These are phyloP conservation scores for Drosophila equinoxialis DNA, from an alignment of 1,140 invertebrate species.

Conservation along the genomic window DNA sequence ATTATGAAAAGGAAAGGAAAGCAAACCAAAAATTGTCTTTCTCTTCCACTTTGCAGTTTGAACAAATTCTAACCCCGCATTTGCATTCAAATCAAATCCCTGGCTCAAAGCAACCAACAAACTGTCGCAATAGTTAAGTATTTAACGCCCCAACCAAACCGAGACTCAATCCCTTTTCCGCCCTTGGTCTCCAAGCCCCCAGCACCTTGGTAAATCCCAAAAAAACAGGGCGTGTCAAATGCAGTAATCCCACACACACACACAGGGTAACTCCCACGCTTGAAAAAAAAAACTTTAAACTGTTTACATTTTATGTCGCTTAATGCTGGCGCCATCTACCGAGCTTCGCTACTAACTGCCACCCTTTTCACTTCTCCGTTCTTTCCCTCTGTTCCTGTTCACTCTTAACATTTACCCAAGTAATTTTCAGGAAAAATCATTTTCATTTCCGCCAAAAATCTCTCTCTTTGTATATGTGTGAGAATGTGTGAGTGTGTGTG, in stretches of 20 bases:
- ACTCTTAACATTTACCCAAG: constrained; percentile 50
- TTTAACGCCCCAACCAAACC: constrained; percentile 43
- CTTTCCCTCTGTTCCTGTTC: not conserved
- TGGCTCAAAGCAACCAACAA: constrained; percentile 35
- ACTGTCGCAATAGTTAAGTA: constrained; percentile 55
- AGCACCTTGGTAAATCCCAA: constrained; percentile 10
- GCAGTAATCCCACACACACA: constrained; percentile 39
- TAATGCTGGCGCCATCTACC: constrained; percentile 10
- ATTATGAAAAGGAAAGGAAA: constrained; percentile 26
- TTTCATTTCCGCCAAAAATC: constrained; percentile 49
- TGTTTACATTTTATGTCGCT: constrained; percentile 62
- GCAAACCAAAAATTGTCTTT: not conserved
- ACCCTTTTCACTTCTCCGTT: not conserved
- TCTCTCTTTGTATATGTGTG: not conserved
- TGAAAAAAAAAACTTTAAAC: constrained; percentile 49
- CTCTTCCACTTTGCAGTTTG: not conserved
- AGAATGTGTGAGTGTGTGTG: not conserved
- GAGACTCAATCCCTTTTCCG: constrained; percentile 21
- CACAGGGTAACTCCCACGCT: constrained; percentile 32
- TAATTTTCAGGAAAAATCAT: constrained; percentile 67
- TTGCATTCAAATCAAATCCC: constrained; percentile 10
- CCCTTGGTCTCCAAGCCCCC: not conserved
- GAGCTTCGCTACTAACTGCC: not conserved
- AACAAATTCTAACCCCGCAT: constrained; percentile 11
- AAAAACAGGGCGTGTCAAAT: constrained; percentile 52